These are phyloP conservation scores for Hecatera dysodea DNA, from an alignment of 2,888 invertebrate species.

Conservation along the genomic window DNA sequence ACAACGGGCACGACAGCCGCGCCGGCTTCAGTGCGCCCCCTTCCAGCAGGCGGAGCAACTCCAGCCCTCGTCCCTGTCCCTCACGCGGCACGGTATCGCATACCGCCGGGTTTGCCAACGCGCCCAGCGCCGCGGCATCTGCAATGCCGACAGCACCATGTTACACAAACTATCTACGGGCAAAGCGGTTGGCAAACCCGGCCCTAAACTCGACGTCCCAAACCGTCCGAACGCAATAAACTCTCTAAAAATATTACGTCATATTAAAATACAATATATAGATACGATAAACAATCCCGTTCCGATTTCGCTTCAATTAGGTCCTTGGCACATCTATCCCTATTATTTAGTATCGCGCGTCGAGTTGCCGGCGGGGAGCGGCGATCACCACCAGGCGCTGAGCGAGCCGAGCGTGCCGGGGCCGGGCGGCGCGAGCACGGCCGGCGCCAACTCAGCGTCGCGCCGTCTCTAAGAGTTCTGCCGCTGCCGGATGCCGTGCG, in stretches of 20 bases:
- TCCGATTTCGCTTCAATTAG: slow-evolving; percentile 64
- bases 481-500: slow-evolving; percentile 94
- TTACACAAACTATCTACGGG: slow-evolving; percentile 72
- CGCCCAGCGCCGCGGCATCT: slow-evolving; percentile 87
- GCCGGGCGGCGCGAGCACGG: slow-evolving; percentile 73
- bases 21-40: slow-evolving; percentile 62
- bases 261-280: slow-evolving; percentile 69
- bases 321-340: slow-evolving; percentile 73
- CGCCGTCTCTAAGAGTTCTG: slow-evolving; percentile 90
- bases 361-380: slow-evolving; percentile 31
- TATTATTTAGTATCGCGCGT: slow-evolving; percentile 52
- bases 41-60: slow-evolving; percentile 72
- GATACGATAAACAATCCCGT: slow-evolving; percentile 68
- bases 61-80: slow-evolving; percentile 63
- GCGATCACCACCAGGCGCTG: slow-evolving; percentile 66
- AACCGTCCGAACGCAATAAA: slow-evolving; percentile 74
- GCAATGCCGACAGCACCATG: slow-evolving; percentile 91
- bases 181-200: slow-evolving; percentile 82
- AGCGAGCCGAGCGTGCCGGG: slow-evolving; percentile 64
- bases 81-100: slow-evolving; percentile 76
- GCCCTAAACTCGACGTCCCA: slow-evolving; percentile 69
- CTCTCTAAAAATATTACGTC: slow-evolving; percentile 81
- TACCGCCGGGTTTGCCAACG: slow-evolving; percentile 74
- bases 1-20: slow-evolving; percentile 93
- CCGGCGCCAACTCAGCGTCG: slow-evolving; percentile 77